Conservation (phyloP, 2,888 invertebrate genomes). For the Thera obeliscata region DNA sequence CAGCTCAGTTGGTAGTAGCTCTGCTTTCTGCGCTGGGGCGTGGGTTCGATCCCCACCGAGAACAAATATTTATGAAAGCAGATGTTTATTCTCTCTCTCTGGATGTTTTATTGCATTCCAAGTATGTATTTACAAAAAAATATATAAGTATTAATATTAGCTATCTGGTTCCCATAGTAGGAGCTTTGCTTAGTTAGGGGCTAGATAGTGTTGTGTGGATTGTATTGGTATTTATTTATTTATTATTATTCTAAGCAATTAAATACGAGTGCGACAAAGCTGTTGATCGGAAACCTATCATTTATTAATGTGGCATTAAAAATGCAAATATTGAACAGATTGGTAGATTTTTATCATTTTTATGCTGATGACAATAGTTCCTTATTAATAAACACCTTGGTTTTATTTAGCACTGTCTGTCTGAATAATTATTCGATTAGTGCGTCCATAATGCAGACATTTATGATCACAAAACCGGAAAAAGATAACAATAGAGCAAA, state of each 20-base stretch:
- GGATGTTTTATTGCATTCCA: too few relatives aligned
- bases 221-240: too few relatives aligned
- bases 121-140: too few relatives aligned
- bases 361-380: constrained; percentile 42
- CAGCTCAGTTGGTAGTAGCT: neutral
- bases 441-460: constrained; percentile 14
- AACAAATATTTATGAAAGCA: too few relatives aligned
- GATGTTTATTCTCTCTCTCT: too few relatives aligned
- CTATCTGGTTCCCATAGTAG: too few relatives aligned
- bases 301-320: constrained; percentile 44
- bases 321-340: constrained; percentile 38
- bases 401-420: constrained; percentile 19
- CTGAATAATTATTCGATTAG: constrained; percentile 22
- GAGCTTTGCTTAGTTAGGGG: too few relatives aligned
- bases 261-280: constrained; percentile 19
- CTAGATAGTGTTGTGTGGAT: too few relatives aligned
- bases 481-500: constrained; percentile 9
- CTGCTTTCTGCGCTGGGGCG: too few relatives aligned
- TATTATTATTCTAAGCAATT: too few relatives aligned
- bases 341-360: constrained; percentile 42
- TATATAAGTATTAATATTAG: too few relatives aligned
- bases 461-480: constrained; percentile 7
- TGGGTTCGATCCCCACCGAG: too few relatives aligned
- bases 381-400: constrained; percentile 29
- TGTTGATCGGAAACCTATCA: constrained; percentile 44